phyloP scores from a whole-genome alignment of 2,888 invertebrate genomes.

The Sarcophaga rosellei region DNA sequence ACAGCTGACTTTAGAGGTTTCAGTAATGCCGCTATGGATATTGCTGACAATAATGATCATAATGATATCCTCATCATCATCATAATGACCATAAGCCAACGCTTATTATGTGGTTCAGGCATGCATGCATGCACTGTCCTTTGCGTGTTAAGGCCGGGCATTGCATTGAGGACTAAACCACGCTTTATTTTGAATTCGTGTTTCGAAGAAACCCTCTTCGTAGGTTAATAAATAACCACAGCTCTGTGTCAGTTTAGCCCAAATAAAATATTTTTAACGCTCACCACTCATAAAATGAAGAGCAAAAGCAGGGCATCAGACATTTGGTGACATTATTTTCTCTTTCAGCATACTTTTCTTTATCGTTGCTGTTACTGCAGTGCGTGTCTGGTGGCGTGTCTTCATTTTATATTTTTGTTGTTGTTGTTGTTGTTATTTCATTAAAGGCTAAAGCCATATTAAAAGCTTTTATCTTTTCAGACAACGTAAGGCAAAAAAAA shows the following conservation, averaged over 20 bases:
- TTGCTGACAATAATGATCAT: slow-evolving; percentile 59
- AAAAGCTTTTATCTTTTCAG: slow-evolving; percentile 66
- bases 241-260: slow-evolving; percentile 52
- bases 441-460: slow-evolving; percentile 48
- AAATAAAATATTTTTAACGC: slow-evolving; percentile 46
- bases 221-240: slow-evolving; percentile 65
- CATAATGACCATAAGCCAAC: slow-evolving; percentile 25
- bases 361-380: slow-evolving; percentile 16
- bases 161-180: neutral
- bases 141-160: slow-evolving; percentile 60
- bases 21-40: slow-evolving; percentile 29
- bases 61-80: slow-evolving; percentile 30
- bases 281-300: slow-evolving; percentile 62
- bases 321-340: slow-evolving; percentile 50
- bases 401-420: no score
- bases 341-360: neutral
- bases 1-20: slow-evolving; percentile 13
- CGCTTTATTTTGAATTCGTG: neutral
- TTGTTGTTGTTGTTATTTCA: no score
- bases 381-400: slow-evolving; percentile 43
- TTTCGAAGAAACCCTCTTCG: neutral
- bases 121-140: slow-evolving; percentile 59
- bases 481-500: slow-evolving; percentile 12
- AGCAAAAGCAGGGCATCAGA: neutral
- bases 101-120: slow-evolving; percentile 30